Conservation (phyloP, 1,140 invertebrate species). For the Eulimnadia texana region DNA sequence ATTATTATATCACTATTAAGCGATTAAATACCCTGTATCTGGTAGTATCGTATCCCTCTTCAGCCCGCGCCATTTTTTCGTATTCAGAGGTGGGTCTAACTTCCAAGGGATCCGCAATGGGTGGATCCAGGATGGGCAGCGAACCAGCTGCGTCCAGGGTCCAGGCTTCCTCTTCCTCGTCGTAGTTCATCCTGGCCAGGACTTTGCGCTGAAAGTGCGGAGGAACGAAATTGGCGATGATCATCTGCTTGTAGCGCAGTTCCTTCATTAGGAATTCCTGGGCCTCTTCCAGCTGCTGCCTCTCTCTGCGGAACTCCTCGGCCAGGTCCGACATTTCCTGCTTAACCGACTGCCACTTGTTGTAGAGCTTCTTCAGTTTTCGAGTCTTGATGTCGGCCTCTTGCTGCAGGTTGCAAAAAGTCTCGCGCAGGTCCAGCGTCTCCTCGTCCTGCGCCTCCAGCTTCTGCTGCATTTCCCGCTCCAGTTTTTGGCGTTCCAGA, state of each 20-base stretch:
- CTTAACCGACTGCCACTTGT: constrained; percentile 41
- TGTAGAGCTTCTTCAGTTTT: constrained; percentile 59
- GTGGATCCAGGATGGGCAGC: constrained; percentile 30
- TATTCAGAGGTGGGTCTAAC: not conserved
- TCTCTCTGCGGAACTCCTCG: constrained; percentile 61
- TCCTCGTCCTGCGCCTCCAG: constrained; percentile 78
- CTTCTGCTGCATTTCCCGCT: constrained; percentile 72
- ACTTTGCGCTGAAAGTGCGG: constrained; percentile 72
- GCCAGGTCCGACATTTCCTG: constrained; percentile 67
- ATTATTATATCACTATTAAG: too few species aligned
- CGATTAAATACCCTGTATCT: constrained; percentile 8
- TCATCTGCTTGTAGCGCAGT: constrained; percentile 63
- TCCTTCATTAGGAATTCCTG: constrained; percentile 64
- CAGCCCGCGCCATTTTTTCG: constrained; percentile 5
- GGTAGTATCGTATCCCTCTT: not conserved
- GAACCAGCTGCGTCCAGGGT: constrained; percentile 31
- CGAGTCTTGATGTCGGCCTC: constrained; percentile 86
- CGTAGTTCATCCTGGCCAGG: constrained; percentile 55
- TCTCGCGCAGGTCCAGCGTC: constrained; percentile 66
- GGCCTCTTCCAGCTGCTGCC: constrained; percentile 62
- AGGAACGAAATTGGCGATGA: constrained; percentile 96
- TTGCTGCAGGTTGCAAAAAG: constrained; percentile 72
- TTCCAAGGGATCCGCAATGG: constrained; percentile 7
- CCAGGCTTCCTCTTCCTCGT: constrained; percentile 83
- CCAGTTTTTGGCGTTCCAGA: constrained; percentile 30